Conservation (phyloP, 2,113 vertebrate genomes). For the Monopterus albus region DNA sequence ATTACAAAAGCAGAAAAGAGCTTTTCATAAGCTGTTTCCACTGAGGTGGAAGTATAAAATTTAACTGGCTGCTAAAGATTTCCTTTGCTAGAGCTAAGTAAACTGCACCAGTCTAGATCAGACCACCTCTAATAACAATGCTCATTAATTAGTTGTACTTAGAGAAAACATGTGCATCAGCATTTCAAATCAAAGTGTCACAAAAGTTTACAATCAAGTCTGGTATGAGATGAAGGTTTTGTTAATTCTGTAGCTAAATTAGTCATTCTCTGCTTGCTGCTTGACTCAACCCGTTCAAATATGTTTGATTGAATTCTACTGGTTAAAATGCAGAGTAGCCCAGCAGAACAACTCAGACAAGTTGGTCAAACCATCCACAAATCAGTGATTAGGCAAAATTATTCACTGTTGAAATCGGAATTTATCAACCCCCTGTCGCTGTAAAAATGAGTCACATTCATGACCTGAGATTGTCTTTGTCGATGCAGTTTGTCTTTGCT, state of each 20-base stretch:
- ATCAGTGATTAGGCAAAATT: not conserved
- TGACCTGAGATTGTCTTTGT: constrained; percentile 40
- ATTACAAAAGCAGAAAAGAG: too few species aligned
- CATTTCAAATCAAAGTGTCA: too few species aligned
- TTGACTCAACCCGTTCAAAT: not conserved
- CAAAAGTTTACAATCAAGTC: not conserved
- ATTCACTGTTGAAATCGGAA: not conserved
- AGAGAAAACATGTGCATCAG: not conserved
- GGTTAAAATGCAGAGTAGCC: not conserved
- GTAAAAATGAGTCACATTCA: not conserved
- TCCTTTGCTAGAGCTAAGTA: not conserved
- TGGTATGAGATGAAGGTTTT: not conserved
- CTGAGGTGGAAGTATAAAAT: too few species aligned
- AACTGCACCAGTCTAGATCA: not conserved
- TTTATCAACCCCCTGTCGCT: not conserved
- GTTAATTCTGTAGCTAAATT: not conserved
- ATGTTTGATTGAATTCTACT: not conserved
- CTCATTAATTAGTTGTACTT: not conserved
- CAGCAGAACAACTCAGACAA: not conserved
- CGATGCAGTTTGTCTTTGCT: not conserved
- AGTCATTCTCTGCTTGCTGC: too few species aligned
- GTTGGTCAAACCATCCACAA: not conserved
- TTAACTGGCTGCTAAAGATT: not conserved
- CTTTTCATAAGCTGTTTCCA: too few species aligned
- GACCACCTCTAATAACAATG: not conserved